Evolutionary conservation across 2,113 vertebrate species (phyloP), one percentile per base, ranked within the genome.

Genomic region (Australoheros scitulus): DNA sequence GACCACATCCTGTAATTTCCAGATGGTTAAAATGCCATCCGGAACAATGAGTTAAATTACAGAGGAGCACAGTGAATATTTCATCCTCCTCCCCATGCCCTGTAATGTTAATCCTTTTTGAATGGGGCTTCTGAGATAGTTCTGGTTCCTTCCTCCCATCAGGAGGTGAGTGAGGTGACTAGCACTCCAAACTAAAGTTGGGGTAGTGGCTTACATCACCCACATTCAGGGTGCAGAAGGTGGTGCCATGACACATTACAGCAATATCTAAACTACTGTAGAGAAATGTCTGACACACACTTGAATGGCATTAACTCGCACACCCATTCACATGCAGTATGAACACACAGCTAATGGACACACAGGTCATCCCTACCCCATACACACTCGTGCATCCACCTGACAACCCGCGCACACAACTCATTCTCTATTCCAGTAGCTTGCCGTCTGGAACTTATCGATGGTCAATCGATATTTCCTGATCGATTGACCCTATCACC

Each of bases 401-500:
- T 7, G 7, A 50, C 15, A 15, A 61, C 64, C 59, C 34, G 61
- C 7, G 13, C 24, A 68, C 77, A 83, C 50, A 61, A 1, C 79
- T 92, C 77, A 90, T 92, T 93, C 83, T 84, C 81, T 84, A 93
- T 92, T 92, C 91, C 87, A 76, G 64, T 43, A 75, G 90, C 82
- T 68, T n/a, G 65, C 89, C 70, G 92, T 88, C 93, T 90, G 88
- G 82, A 93, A 90, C 88, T 83, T 93, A 94, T 94, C 93, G 87
- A 93, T 94, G 90, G 56, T 75, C 85, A 36, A 86, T 94, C 92
- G 82, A 94, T 94, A 92, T 83, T 86, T 79, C 32, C 84, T 90
- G 90, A 94, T 94, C 92, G 89, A 94, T 92, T 90, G 91, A 88
- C 88, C 90, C 90, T 29, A 88, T 94, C 89, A 81, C 92, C 88